These are phyloP conservation scores for Tor tambroides DNA, from an alignment of 2,113 vertebrate genomes.

Conservation along the genomic window DNA sequence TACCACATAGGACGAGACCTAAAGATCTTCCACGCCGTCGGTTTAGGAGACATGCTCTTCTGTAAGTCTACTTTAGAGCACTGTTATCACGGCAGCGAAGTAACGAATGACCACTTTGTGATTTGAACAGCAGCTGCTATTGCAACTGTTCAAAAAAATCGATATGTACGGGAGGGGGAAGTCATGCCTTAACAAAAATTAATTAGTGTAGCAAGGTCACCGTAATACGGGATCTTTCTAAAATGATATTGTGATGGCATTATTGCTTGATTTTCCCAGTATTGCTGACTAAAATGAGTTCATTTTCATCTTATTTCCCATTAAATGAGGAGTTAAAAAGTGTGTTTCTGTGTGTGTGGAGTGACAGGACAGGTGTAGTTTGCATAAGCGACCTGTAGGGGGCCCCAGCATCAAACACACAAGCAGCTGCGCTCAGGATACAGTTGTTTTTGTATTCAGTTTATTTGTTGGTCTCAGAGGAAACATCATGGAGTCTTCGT, in stretches of 20 bases:
- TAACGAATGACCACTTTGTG: conserved; percentile 34
- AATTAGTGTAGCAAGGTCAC: neutral
- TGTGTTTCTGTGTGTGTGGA: neutral
- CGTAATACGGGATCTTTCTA: neutral
- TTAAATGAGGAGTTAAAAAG: neutral
- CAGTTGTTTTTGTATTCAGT: neutral
- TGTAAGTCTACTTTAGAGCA: conserved; percentile 7
- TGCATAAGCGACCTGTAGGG: neutral
- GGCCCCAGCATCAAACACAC: neutral
- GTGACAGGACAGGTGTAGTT: neutral
- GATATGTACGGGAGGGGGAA: neutral
- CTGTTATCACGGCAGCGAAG: conserved; percentile 27
- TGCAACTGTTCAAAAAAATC: conserved; percentile 12
- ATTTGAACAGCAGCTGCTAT: conserved; percentile 1
- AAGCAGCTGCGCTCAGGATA: neutral
- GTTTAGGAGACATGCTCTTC: conserved; percentile 42
- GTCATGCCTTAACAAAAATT: neutral
- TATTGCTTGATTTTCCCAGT: conserved; percentile 12
- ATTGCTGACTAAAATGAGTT: neutral
- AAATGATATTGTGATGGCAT: neutral
- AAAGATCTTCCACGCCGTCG: conserved; percentile 43
- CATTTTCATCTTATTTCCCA: neutral
- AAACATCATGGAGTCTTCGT: neutral
- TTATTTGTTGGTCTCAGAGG: conserved; percentile 4
- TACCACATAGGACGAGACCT: neutral